Evolutionary conservation across 2,888 invertebrate species (phyloP).

Genomic region (Tenodera sinensis): DNA sequence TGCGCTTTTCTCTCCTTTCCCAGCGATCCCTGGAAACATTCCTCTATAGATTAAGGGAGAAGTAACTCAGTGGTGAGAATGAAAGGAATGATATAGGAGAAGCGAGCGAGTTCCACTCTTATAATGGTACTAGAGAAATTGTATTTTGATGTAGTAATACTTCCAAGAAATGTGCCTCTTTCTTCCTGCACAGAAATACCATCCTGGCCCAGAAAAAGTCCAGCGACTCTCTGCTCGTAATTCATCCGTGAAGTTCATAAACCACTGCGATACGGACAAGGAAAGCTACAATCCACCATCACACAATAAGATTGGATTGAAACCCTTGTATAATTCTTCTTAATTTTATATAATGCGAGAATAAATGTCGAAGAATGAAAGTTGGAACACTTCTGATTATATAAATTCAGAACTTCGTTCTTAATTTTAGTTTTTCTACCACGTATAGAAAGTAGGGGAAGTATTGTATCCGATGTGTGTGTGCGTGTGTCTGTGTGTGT

Average conservation of each 20-base stretch:
- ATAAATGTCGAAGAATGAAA: too few species aligned
- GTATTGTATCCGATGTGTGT: too few species aligned
- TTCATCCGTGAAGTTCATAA: not conserved
- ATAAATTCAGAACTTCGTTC: too few species aligned
- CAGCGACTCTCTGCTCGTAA: not conserved
- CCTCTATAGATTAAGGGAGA: not conserved
- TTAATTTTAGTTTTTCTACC: too few species aligned
- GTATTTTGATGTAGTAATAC: not conserved
- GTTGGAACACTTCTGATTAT: too few species aligned
- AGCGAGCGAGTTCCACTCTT: not conserved
- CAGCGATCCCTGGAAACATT: not conserved
- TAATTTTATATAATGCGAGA: too few species aligned
- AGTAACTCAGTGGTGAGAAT: not conserved
- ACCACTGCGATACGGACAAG: not conserved
- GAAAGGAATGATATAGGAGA: not conserved
- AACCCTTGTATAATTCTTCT: too few species aligned
- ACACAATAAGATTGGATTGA: too few species aligned
- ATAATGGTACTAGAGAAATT: not conserved
- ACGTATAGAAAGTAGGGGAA: too few species aligned
- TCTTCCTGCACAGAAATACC: not conserved
- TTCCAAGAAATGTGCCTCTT: not conserved
- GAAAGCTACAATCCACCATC: too few species aligned
- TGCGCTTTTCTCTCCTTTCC: not conserved
- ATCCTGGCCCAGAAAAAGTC: not conserved
- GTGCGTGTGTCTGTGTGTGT: too few species aligned